Evolutionary conservation across 1,140 invertebrate genomes (phyloP), one percentile per base, ranked within the genome.

Genomic region (Babylonia areolata): DNA sequence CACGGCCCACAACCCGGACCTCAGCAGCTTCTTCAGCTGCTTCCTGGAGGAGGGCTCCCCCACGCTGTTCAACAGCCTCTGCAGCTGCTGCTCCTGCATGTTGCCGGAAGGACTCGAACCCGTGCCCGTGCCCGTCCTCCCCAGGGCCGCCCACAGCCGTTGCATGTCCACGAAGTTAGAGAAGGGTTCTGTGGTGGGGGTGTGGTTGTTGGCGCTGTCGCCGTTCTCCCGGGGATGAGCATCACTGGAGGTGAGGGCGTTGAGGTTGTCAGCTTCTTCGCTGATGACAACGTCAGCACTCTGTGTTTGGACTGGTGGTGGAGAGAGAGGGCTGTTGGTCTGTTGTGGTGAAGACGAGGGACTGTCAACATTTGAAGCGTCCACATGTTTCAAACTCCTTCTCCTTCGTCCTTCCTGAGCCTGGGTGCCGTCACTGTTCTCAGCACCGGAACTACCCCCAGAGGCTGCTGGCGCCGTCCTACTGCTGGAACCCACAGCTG

Each of bases 1-100:
- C 15, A 40, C 46, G 11, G 35, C 37, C 82, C 58, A 84, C 17
- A 20, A 73, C 28, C 54, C 82, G n/a, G 64, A 46, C 11, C 82
- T 54, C 35, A 84, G 69, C 0, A 69, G 39, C 23, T 84, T 84
- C 69, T 84, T 84, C 64, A 84, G 40, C 1, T 46, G 82, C 40
- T 84, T 84, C 31, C 39, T 75, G 40, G 37, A 77, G 33, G 9
- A 42, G 28, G 42, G 20, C 11, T 80, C 78, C 40, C 40, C 35
- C 1, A 17, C 15, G 17, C 23, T 31, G 12, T 58, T 51, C 6
- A 84, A 1, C 3, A 84, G 82, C n/a, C 64, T 73, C 40, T 58
- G 58, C 37, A 84, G 69, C 23, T 84, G 64, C 37, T 46, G 39
- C 20, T 73, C 54, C 39, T 73, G 82, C 37, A 35, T 46, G 33